A percentile compares a stretch with the other conserved stretches of the same genome.
phyloP scores from a whole-genome alignment of 2,888 invertebrate genomes.

The Diadegma fenestrale region DNA sequence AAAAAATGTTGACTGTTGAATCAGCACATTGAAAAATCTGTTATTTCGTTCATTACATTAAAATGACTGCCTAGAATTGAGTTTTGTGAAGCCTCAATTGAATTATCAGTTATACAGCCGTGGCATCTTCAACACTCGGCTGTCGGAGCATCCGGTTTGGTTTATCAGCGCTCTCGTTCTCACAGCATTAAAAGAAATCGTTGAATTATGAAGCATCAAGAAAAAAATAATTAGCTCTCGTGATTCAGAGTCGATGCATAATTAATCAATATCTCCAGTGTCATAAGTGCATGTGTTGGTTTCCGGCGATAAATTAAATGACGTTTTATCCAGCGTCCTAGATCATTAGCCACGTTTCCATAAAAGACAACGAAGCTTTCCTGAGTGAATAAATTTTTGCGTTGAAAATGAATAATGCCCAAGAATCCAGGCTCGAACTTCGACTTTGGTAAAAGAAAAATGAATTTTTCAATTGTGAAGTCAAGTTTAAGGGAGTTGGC shows the following conservation, averaged over 20 bases:
- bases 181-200: neutral
- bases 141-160: conserved; percentile 1
- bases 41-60: neutral
- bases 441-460: neutral
- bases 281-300: neutral
- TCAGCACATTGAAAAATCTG: neutral
- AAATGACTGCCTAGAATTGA: neutral
- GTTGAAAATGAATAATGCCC: neutral
- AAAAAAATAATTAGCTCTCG: neutral
- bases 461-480: neutral
- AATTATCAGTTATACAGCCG: neutral
- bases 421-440: too few relatives aligned
- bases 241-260: neutral
- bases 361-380: too few relatives aligned
- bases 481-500: neutral
- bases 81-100: neutral
- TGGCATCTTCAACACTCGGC: neutral
- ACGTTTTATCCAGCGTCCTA: neutral
- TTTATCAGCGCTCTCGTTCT: neutral
- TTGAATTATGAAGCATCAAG: neutral
- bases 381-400: too few relatives aligned
- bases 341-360: neutral
- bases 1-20: neutral
- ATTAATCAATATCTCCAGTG: neutral
- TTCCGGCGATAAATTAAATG: neutral